phyloP scores from a whole-genome alignment of 2,113 vertebrate genomes.

The Hyperopisus bebe region DNA sequence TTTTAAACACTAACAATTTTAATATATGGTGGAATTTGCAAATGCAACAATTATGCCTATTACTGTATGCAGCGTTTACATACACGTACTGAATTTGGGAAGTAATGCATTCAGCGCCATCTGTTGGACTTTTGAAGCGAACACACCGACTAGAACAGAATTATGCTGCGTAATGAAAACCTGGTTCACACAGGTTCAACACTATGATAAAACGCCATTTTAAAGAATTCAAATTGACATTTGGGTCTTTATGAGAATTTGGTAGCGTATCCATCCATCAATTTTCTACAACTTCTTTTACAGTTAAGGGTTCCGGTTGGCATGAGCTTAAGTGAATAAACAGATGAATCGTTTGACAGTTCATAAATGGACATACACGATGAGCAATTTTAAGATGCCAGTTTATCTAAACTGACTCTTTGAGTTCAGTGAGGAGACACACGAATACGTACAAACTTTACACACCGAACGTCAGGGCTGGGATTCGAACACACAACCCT shows the following conservation, averaged over 20 bases:
- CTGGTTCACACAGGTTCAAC: neutral
- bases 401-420: neutral
- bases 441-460: neutral
- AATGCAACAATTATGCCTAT: neutral
- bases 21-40: neutral
- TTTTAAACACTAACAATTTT: neutral
- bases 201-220: neutral
- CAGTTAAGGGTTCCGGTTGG: neutral
- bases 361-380: neutral
- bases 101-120: neutral
- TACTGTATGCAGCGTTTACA: neutral
- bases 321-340: neutral
- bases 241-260: neutral
- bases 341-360: neutral
- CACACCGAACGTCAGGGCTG: neutral
- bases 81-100: neutral
- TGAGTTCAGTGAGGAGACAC: neutral
- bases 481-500: neutral
- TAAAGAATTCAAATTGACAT: neutral
- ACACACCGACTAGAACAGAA: neutral
- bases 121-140: neutral
- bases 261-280: neutral
- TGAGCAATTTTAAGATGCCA: neutral
- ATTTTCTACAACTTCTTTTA: neutral
- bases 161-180: neutral